phyloP scores from a whole-genome alignment of 2,797 vertebrate genomes.

The Enteromius thamalakanensis region DNA sequence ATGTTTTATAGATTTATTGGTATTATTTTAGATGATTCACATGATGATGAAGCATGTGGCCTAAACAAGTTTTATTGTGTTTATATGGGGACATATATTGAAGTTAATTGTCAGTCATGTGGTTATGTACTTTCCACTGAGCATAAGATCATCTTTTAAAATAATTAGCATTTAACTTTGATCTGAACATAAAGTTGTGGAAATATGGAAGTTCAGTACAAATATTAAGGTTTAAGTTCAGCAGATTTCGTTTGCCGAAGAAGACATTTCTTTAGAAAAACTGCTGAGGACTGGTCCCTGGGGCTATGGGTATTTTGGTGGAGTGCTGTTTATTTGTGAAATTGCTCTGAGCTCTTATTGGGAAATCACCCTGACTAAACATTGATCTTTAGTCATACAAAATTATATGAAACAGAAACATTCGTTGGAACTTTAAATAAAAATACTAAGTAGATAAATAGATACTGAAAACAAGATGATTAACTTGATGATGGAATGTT shows the following conservation, averaged over 20 bases:
- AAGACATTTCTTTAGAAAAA: background rate
- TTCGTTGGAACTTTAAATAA: background rate
- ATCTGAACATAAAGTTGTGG: background rate
- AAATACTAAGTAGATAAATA: background rate
- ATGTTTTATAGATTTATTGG: background rate
- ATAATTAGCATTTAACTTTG: background rate
- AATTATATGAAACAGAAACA: background rate
- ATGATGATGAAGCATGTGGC: background rate
- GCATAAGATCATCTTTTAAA: background rate
- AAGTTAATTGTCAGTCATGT: slow-evolving; percentile 1
- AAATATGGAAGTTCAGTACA: background rate
- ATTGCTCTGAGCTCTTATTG: background rate
- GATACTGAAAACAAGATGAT: background rate
- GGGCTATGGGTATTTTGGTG: background rate
- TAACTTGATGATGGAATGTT: background rate
- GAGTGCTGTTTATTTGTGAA: background rate
- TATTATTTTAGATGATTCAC: background rate
- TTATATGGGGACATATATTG: background rate
- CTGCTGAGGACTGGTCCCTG: background rate
- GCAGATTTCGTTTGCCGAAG: background rate
- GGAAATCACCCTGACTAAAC: slow-evolving; percentile 5
- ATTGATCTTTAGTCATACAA: slow-evolving; percentile 1
- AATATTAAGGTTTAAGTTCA: background rate
- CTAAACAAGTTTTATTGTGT: background rate
- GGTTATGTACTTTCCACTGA: background rate